Evolutionary conservation across 2,113 vertebrate species (phyloP), one percentile per base, ranked within the genome.

Genomic region (Copsychus sechellarum): DNA sequence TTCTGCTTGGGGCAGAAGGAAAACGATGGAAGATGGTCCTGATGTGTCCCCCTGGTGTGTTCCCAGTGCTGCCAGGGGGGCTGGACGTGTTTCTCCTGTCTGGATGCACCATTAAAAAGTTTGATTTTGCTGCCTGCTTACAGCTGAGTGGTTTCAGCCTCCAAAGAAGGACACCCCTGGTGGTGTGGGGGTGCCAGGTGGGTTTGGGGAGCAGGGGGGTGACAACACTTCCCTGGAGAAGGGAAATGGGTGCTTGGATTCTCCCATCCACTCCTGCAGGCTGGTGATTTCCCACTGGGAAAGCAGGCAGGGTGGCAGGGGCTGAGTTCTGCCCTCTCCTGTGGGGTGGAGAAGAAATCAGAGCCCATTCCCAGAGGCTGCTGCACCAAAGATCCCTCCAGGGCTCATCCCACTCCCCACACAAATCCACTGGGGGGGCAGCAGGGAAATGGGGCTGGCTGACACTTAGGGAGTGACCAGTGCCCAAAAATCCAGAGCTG

Each of bases 91-190:
- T 66, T 28, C 62, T 50, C 15, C 87, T 64, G 65, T 42, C 57
- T 87, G 81, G 81, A 56, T 88, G 66, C 81, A 38, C 66, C 92
- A 94, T 90, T 92, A 95, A 94, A 93, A 9, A 20, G 61, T 85
- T 61, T 79, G 56, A 77, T 67, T 84, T n/a, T 45, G 81, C 48
- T 92, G 81, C 92, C 87, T 85, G 88, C 81, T 73, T 20, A 31
- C 72, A 88, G 92, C 69, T 19, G 81, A 90, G 92, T 81, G 83
- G 16, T 92, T 88, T 90, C 48, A 61, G 81, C 84, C 92, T 82
- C 86, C 57, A 13, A 18, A 42, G 64, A 9, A 18, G 7, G 23
- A 13, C 47, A 11, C 2, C 38, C 25, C 60, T 4, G 84, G 38
- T 3, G 18, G 33, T 5, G 57, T 4, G 51, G 4, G 33, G 40